Evolutionary conservation across 2,797 vertebrate genomes (phyloP).

Genomic region (Pterois miles): DNA sequence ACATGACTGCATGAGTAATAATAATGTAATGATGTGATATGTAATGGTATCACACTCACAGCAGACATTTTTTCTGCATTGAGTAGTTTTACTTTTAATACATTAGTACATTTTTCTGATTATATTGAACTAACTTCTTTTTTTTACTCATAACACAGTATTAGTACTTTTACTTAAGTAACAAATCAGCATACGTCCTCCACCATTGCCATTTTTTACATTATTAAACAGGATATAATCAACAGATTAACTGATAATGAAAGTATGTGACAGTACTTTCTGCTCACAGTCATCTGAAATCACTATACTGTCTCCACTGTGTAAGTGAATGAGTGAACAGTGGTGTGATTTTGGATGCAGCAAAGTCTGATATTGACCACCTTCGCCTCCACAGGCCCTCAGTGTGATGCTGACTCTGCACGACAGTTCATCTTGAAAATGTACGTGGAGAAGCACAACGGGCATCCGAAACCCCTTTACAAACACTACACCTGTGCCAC

Average conservation of each 20-base stretch:
- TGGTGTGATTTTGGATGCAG: neutral
- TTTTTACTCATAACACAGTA: too few species aligned
- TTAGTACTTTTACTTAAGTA: neutral
- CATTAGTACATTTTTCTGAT: too few species aligned
- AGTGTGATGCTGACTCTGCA: constrained; percentile 78
- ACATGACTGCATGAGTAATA: neutral
- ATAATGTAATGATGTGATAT: too few species aligned
- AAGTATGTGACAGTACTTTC: neutral
- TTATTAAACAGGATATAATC: too few species aligned
- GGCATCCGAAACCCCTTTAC: constrained; percentile 85
- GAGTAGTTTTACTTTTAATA: too few species aligned
- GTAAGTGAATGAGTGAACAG: neutral
- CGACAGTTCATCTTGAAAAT: constrained; percentile 88
- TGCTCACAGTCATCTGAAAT: neutral
- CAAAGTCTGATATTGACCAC: neutral
- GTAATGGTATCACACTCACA: too few species aligned
- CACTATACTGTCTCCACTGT: neutral
- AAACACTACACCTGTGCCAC: constrained; percentile 90
- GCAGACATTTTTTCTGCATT: too few species aligned
- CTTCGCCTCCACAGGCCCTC: constrained; percentile 78
- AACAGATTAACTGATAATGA: neutral
- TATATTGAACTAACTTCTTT: neutral
- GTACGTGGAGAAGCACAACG: constrained; percentile 81
- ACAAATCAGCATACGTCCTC: neutral
- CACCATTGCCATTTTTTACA: neutral